Evolutionary conservation across 2,797 vertebrate species (phyloP).

Genomic region (Peromyscus melanophrys): DNA sequence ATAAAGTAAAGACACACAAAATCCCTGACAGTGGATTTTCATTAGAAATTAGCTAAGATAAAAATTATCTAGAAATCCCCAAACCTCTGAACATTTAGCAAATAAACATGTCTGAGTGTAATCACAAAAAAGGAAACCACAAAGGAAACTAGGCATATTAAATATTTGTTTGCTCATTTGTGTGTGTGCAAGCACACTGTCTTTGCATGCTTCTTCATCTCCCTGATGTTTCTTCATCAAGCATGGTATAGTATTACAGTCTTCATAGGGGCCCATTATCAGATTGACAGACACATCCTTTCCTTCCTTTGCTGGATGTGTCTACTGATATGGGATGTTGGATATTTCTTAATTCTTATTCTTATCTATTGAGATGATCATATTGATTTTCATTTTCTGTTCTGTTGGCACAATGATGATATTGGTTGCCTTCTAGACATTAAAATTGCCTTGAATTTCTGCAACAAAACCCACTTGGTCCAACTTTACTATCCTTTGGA

Average conservation of each 20-base stretch:
- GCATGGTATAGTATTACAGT: background rate
- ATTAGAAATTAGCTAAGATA: conserved; percentile 31
- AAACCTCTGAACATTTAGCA: background rate
- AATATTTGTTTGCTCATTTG: background rate
- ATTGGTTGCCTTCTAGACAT: background rate
- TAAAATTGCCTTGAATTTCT: conserved; percentile 18
- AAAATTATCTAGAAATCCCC: background rate
- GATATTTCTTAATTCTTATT: conserved; percentile 2
- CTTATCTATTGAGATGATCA: background rate
- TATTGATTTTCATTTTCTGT: background rate
- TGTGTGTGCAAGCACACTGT: background rate
- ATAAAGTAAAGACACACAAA: conserved; percentile 4
- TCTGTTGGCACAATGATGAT: conserved; percentile 12
- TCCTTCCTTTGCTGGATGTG: background rate
- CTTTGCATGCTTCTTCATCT: background rate
- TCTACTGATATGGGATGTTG: background rate
- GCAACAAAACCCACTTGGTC: background rate
- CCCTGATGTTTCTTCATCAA: background rate
- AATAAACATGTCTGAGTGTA: background rate
- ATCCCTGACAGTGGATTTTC: background rate
- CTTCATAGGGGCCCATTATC: background rate
- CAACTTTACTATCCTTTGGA: background rate
- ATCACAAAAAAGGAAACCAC: background rate
- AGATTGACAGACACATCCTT: background rate
- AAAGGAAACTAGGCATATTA: conserved; percentile 2